Percentiles rank a stretch among this genome's conserved stretches.
phyloP scores from a whole-genome alignment of 2,113 vertebrate genomes.

The Leptocoma aspasia region DNA sequence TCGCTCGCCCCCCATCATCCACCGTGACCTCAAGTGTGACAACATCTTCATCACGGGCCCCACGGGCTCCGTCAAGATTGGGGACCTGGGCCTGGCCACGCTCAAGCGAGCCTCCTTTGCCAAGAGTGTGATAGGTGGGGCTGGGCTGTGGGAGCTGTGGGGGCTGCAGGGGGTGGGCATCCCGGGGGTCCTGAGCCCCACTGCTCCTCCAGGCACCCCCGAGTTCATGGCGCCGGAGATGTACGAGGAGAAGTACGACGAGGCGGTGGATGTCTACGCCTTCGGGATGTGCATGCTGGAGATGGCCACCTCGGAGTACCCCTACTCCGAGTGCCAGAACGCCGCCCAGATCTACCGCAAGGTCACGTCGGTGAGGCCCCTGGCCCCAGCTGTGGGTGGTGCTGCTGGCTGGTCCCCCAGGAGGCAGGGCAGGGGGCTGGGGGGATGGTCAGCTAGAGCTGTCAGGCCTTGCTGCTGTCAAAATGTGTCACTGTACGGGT shows the following conservation, averaged over 20 bases:
- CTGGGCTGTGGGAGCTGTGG: accelerated
- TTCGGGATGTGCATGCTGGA: slow-evolving; percentile 99
- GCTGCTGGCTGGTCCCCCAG: not conserved
- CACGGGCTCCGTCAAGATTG: slow-evolving; percentile 94
- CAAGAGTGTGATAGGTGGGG: slow-evolving; percentile 94
- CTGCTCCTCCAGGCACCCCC: slow-evolving; percentile 83
- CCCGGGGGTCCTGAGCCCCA: not conserved
- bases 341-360: slow-evolving; percentile 98
- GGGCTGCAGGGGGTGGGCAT: accelerated
- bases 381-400: accelerated
- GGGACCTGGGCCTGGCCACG: slow-evolving; percentile 93
- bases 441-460: not conserved
- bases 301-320: slow-evolving; percentile 97
- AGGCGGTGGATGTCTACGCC: slow-evolving; percentile 95
- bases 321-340: slow-evolving; percentile 97
- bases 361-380: slow-evolving; percentile 90
- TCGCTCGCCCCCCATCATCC: slow-evolving; percentile 93
- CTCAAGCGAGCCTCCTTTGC: slow-evolving; percentile 97
- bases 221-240: slow-evolving; percentile 99
- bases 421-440: accelerated
- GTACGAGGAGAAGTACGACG: slow-evolving; percentile 98
- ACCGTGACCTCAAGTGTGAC: slow-evolving; percentile 97
- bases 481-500: not conserved
- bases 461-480: not conserved
- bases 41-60: slow-evolving; percentile 99